These are phyloP conservation scores for Spisula subtruncata DNA, from an alignment of 2,888 invertebrate species.

Conservation along the genomic window DNA sequence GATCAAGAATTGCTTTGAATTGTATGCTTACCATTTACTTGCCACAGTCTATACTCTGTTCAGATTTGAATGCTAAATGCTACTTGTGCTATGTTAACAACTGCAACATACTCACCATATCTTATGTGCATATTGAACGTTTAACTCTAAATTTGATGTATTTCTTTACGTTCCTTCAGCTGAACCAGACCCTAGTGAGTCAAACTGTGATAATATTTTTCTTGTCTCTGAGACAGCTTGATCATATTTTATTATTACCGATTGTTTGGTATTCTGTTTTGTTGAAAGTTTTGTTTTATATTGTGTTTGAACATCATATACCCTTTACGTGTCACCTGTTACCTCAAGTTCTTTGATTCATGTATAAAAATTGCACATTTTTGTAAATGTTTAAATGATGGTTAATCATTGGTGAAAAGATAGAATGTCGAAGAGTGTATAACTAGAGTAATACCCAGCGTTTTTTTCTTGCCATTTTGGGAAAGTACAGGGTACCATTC, in stretches of 20 bases:
- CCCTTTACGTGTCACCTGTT: conserved; percentile 1
- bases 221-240: conserved; percentile 50
- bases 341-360: background rate
- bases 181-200: conserved; percentile 72
- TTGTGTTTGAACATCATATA: background rate
- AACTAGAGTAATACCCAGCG: no score
- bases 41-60: background rate
- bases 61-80: background rate
- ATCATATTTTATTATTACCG: conserved; percentile 8
- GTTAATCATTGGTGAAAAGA: no score
- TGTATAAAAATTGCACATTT: background rate
- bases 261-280: conserved; percentile 10
- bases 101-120: conserved; percentile 3
- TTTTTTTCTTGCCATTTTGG: no score
- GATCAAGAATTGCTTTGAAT: background rate
- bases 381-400: background rate
- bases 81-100: background rate
- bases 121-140: background rate
- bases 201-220: conserved; percentile 54
- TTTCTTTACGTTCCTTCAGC: conserved; percentile 64
- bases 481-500: no score
- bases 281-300: conserved; percentile 4
- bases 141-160: conserved; percentile 11
- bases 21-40: background rate
- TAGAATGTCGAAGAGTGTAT: no score